Evolutionary conservation across 1,140 invertebrate species (phyloP), one percentile per base, ranked within the genome.

Genomic region (Coptotermes formosanus): DNA sequence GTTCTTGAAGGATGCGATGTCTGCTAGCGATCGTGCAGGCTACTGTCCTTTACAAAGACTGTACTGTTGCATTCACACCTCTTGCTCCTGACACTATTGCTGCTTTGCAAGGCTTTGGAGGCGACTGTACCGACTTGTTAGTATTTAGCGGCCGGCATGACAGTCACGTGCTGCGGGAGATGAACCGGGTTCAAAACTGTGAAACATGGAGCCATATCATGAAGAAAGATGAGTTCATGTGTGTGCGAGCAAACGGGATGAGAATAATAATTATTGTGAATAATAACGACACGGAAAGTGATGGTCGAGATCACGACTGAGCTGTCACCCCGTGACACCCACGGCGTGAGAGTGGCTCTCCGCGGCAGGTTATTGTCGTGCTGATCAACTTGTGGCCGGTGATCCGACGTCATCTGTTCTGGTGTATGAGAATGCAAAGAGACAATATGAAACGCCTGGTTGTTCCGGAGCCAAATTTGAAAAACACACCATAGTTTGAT

Each of bases 181-280:
- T 7, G n/a, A 14, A n/a, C 64, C 64, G 64, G 64, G 64, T 75
- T 75, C n/a, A 75, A 75, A 75, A 75, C 25, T 75, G 25, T 75
- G n/a, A 75, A 75, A 30, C 64, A 75, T 30, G n/a, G 64, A 75
- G 25, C n/a, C 64, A 30, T 75, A 75, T 75, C 64, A 75, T 75
- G 64, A 75, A 64, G 59, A 64, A 75, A 75, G 64, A 75, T 75
- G 64, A 30, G 64, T 75, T 75, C 64, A 75, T 75, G 64, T 75
- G 64, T 75, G 48, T 12, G 64, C 64, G 64, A 30, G 64, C 64
- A 75, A 30, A 75, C 64, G 64, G 64, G 64, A 75, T 75, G 64
- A 75, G 64, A 75, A 75, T 75, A 75, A 75, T 75, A 30, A 75
- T 75, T 75, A 75, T 75, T 75, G n/a, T 75, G 64, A 75, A 30